These are phyloP conservation scores for Scleropages formosus DNA, from an alignment of 2,797 vertebrate species.

Conservation along the genomic window DNA sequence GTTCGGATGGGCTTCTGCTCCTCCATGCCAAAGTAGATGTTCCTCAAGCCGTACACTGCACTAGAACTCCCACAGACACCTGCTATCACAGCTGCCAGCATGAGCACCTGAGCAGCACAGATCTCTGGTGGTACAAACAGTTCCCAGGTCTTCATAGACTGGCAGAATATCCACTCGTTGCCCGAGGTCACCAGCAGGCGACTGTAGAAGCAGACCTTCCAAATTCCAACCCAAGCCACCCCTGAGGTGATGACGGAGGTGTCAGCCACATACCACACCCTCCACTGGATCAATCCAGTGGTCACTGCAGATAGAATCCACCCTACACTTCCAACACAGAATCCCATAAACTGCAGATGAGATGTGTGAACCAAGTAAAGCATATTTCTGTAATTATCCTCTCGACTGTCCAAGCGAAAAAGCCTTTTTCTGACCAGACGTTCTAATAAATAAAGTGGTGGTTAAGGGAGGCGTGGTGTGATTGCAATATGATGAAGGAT, in stretches of 20 bases:
- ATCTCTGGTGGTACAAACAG: constrained; percentile 66
- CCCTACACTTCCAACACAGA: constrained; percentile 60
- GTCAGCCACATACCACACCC: constrained; percentile 69
- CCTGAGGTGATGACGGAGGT: constrained; percentile 59
- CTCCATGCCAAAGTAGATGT: constrained; percentile 55
- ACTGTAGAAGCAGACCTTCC: constrained; percentile 75
- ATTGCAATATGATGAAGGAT: not conserved
- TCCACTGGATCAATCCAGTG: constrained; percentile 75
- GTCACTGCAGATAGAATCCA: constrained; percentile 67
- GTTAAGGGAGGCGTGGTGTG: no score
- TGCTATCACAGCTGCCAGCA: constrained; percentile 58
- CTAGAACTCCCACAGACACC: constrained; percentile 64
- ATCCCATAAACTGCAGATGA: constrained; percentile 61
- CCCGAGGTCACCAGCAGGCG: constrained; percentile 46
- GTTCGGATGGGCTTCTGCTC: not conserved
- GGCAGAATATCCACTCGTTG: constrained; percentile 65
- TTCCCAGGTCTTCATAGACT: constrained; percentile 53
- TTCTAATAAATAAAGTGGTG: not conserved
- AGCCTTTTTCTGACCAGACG: not conserved
- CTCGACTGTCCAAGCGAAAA: constrained; percentile 9
- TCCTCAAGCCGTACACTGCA: constrained; percentile 60
- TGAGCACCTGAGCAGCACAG: constrained; percentile 63
- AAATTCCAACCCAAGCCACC: constrained; percentile 76
- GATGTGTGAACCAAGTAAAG: constrained; percentile 51
- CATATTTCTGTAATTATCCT: constrained; percentile 48